Evolutionary conservation across 2,888 invertebrate species (phyloP).

Genomic region (Mythimna pallens): DNA sequence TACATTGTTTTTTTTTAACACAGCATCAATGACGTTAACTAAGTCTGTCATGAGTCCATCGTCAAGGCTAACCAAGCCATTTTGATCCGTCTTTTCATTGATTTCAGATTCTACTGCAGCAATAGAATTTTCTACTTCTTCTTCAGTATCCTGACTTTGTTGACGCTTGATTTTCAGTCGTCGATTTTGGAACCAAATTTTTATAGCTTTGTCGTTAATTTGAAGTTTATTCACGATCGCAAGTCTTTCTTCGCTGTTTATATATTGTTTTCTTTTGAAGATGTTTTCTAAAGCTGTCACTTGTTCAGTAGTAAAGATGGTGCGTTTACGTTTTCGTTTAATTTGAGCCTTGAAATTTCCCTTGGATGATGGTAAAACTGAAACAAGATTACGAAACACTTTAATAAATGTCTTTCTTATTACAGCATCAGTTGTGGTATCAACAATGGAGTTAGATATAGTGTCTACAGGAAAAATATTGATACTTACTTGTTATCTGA

Average conservation of each 20-base stretch:
- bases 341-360: constrained; percentile 66
- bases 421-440: background rate
- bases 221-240: constrained; percentile 91
- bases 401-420: background rate
- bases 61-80: background rate
- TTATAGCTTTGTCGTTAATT: constrained; percentile 93
- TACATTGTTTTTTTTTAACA: constrained; percentile 41
- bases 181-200: constrained; percentile 96
- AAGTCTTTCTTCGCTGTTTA: constrained; percentile 93
- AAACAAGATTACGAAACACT: background rate
- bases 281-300: constrained; percentile 93
- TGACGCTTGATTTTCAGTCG: constrained; percentile 91
- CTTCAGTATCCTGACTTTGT: constrained; percentile 76
- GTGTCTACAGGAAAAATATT: background rate
- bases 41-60: background rate
- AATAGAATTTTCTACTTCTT: no score
- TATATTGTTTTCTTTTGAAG: constrained; percentile 92
- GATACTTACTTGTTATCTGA: constrained; percentile 61
- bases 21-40: constrained; percentile 63
- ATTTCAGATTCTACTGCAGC: constrained; percentile 73
- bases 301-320: constrained; percentile 94
- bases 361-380: constrained; percentile 63
- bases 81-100: constrained; percentile 72
- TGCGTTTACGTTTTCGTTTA: constrained; percentile 92
- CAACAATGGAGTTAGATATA: background rate